These are phyloP conservation scores for Scolopax bukidnonensis DNA, from an alignment of 2,797 vertebrate genomes.

Conservation along the genomic window DNA sequence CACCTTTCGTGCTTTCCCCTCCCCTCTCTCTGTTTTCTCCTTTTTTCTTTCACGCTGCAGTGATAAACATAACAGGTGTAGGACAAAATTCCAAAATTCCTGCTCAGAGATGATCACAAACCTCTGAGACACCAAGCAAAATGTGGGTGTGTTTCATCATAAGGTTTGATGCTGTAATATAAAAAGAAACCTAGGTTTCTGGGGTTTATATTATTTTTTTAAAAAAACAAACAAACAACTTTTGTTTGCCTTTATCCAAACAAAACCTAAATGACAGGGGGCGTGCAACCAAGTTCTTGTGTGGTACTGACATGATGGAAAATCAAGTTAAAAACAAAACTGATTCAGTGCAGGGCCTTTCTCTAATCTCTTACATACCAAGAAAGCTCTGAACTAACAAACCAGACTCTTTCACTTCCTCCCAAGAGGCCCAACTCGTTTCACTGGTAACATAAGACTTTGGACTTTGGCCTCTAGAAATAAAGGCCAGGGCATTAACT, in stretches of 20 bases:
- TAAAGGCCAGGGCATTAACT: not conserved
- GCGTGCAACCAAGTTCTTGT: not conserved
- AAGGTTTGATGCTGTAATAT: not conserved
- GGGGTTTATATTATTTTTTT: not conserved
- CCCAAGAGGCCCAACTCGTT: not conserved
- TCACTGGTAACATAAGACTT: not conserved
- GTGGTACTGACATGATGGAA: not conserved
- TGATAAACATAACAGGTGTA: not conserved
- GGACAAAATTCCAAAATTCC: not conserved
- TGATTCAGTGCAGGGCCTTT: not conserved
- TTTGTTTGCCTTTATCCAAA: not conserved
- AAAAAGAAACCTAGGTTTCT: not conserved
- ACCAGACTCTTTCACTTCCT: slow-evolving; percentile 30
- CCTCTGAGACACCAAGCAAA: not conserved
- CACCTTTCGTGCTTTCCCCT: not conserved
- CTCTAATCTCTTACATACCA: slow-evolving; percentile 6
- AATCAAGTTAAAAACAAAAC: not conserved
- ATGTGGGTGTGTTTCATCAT: not conserved
- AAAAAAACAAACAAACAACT: not conserved
- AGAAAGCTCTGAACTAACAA: slow-evolving; percentile 37
- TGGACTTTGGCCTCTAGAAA: not conserved
- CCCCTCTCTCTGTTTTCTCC: not conserved
- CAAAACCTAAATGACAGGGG: not conserved
- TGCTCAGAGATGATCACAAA: not conserved
- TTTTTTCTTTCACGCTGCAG: not conserved